Percentiles rank a stretch among this genome's conserved stretches.
These are phyloP conservation scores for Emydura subglobosa DNA, from an alignment of 2,113 vertebrate species.

Conservation along the genomic window DNA sequence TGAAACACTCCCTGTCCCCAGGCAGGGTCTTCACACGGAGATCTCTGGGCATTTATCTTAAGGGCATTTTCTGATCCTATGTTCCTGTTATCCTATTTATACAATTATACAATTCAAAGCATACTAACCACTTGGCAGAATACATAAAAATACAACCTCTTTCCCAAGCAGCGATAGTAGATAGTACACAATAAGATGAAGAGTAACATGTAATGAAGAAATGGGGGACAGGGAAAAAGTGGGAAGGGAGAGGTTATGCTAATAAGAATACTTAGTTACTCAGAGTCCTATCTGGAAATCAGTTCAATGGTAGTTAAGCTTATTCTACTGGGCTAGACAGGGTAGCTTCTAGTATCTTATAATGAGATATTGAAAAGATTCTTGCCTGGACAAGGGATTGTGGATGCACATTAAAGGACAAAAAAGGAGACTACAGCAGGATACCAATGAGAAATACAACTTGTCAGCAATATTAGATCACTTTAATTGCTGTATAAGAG, in stretches of 20 bases:
- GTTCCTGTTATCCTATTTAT: conserved; percentile 10
- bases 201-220: background rate
- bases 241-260: fast-evolving
- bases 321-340: background rate
- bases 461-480: background rate
- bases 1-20: conserved; percentile 13
- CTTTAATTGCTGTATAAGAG: background rate
- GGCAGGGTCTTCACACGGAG: background rate
- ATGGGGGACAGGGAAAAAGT: background rate
- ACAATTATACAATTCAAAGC: background rate
- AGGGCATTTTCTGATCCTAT: background rate
- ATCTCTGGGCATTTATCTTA: background rate
- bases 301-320: background rate
- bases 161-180: conserved; percentile 52
- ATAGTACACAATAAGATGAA: background rate
- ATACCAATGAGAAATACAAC: background rate
- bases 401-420: background rate
- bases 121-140: background rate
- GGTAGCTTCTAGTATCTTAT: background rate
- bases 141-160: background rate
- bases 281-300: background rate
- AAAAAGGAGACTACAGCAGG: background rate
- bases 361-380: background rate
- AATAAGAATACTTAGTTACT: background rate
- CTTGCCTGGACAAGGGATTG: background rate